Conservation (phyloP, 2,113 vertebrate species). For the Mugil cephalus region DNA sequence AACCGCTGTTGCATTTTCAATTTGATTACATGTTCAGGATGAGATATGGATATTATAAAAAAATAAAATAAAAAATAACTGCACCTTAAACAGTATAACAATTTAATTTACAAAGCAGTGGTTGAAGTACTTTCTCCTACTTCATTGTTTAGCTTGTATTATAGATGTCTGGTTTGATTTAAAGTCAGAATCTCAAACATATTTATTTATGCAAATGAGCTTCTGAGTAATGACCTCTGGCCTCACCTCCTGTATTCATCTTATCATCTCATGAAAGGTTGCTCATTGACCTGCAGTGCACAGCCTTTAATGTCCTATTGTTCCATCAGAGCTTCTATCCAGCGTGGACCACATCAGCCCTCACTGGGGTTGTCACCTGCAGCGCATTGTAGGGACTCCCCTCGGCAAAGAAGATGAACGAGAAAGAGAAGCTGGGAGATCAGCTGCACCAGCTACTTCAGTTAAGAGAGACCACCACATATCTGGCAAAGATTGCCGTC, state of each 20-base stretch:
- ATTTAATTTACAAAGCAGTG: no score
- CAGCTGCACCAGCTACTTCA: conserved; percentile 27
- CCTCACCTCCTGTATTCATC: conserved; percentile 27
- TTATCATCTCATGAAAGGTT: conserved; percentile 34
- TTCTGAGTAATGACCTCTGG: conserved; percentile 3
- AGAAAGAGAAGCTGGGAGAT: conserved; percentile 1
- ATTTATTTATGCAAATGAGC: not conserved
- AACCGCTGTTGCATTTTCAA: no score
- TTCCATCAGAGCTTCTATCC: conserved; percentile 25
- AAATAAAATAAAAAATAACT: no score
- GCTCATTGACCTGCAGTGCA: conserved; percentile 23
- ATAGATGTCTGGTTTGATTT: no score
- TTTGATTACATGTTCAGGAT: no score
- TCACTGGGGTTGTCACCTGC: not conserved
- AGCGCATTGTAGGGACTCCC: not conserved
- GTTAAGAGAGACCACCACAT: conserved; percentile 83
- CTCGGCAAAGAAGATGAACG: conserved; percentile 22
- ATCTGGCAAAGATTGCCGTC: conserved; percentile 87
- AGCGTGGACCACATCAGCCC: not conserved
- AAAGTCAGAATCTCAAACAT: no score
- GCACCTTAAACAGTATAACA: no score
- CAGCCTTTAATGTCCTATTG: conserved; percentile 33
- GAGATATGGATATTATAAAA: no score
- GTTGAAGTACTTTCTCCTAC: no score
- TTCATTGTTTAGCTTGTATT: no score